Conservation (phyloP, 2,797 vertebrate genomes). For the Limosa lapponica region DNA sequence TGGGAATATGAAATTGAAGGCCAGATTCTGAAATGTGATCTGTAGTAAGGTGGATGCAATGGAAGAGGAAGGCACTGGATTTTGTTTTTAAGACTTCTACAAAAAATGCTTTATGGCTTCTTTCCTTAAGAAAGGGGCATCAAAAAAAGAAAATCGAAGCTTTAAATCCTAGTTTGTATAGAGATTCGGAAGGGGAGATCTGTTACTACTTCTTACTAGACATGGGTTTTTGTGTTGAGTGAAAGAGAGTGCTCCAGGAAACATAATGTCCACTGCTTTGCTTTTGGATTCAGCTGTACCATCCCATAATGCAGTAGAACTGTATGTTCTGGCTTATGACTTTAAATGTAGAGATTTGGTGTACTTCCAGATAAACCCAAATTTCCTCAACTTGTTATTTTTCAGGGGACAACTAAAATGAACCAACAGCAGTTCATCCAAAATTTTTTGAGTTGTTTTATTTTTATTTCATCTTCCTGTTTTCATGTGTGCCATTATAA, state of each 20-base stretch:
- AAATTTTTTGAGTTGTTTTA: neutral
- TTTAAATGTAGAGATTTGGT: neutral
- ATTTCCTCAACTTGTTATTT: neutral
- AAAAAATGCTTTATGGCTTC: neutral
- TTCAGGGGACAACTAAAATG: neutral
- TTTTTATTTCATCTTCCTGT: neutral
- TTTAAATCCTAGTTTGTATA: neutral
- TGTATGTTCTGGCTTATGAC: neutral
- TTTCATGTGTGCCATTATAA: neutral
- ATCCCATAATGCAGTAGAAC: neutral
- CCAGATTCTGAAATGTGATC: neutral
- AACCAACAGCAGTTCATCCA: neutral
- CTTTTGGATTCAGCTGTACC: neutral
- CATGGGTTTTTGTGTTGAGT: neutral
- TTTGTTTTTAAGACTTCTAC: neutral
- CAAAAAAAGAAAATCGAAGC: neutral
- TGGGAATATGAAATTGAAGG: neutral
- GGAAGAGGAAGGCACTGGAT: neutral
- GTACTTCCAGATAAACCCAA: neutral
- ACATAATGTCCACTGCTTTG: neutral
- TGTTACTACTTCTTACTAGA: neutral
- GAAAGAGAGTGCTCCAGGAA: neutral
- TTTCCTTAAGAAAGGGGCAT: neutral
- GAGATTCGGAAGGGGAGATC: neutral
- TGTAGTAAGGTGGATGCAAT: neutral